These are phyloP conservation scores for Vulpes ferrilata DNA, from an alignment of 2,113 vertebrate species.

Conservation along the genomic window DNA sequence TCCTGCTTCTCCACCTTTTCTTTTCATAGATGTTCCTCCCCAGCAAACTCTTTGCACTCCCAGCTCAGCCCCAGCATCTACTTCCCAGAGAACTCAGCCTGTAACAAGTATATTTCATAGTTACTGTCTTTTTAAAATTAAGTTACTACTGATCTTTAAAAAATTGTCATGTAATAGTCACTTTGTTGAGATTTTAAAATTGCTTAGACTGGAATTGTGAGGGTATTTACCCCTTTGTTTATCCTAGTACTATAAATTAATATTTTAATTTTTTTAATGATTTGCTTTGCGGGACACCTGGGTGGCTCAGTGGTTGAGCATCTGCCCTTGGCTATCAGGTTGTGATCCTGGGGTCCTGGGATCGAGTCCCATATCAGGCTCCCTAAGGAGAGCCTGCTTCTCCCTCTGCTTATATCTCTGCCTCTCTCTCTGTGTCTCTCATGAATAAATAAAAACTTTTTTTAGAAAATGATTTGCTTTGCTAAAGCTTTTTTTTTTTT, in stretches of 20 bases:
- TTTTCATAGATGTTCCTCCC: background rate
- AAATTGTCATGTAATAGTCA: background rate
- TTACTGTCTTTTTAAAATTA: background rate
- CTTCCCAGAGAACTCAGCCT: background rate
- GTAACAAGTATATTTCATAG: background rate
- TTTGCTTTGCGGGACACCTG: background rate
- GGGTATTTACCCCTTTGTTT: background rate
- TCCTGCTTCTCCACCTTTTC: background rate
- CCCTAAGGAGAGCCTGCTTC: too few species aligned
- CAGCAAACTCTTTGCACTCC: background rate
- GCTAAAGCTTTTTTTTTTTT: background rate
- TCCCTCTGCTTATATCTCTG: too few species aligned
- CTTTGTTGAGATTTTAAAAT: conserved; percentile 27
- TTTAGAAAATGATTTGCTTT: background rate
- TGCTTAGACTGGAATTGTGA: background rate
- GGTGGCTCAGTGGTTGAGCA: too few species aligned
- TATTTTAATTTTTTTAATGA: background rate
- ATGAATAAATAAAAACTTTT: background rate
- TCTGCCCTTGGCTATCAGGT: too few species aligned
- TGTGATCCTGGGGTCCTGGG: too few species aligned
- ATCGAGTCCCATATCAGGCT: too few species aligned
- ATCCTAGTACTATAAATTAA: background rate
- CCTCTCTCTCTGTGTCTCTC: too few species aligned
- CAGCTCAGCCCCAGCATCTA: background rate
- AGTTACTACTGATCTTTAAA: conserved; percentile 15